Percentiles rank a stretch among this genome's conserved stretches.
Conservation (phyloP, 2,888 invertebrate species). For the Scrobipalpa costella region DNA sequence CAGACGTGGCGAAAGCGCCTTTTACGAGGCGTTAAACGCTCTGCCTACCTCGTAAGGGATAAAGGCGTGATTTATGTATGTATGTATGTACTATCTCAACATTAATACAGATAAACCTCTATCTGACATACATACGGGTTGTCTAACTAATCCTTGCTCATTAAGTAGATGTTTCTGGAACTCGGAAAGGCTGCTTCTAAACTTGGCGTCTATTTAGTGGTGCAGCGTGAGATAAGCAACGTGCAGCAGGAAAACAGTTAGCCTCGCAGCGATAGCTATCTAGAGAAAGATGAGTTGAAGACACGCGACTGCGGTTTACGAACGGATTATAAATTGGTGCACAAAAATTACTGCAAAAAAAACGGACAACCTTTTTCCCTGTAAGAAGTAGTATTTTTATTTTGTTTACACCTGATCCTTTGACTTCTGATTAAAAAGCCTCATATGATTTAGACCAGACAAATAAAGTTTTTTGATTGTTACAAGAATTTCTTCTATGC, state of each 20-base stretch:
- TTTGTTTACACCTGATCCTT: too few relatives aligned
- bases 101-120: not conserved
- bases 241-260: slow-evolving; percentile 13
- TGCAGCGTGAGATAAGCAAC: not conserved
- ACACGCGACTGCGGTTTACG: slow-evolving; percentile 5
- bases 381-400: too few relatives aligned
- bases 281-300: slow-evolving; percentile 11
- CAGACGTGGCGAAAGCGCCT: too few relatives aligned
- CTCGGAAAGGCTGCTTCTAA: not conserved
- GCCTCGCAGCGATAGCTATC: slow-evolving; percentile 8
- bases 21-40: too few relatives aligned
- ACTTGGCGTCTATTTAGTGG: not conserved
- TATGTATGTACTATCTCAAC: not conserved
- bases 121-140: not conserved
- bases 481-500: too few relatives aligned
- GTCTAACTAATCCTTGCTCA: slow-evolving; percentile 8
- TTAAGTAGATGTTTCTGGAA: not conserved
- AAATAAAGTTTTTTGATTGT: too few relatives aligned
- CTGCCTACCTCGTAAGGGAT: too few relatives aligned
- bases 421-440: too few relatives aligned
- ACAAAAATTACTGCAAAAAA: too few relatives aligned
- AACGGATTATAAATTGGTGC: not conserved
- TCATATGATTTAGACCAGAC: too few relatives aligned
- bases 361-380: too few relatives aligned
- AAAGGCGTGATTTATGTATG: too few relatives aligned